Conservation (phyloP, 2,888 invertebrate species). For the Chaetoderma sp. region DNA sequence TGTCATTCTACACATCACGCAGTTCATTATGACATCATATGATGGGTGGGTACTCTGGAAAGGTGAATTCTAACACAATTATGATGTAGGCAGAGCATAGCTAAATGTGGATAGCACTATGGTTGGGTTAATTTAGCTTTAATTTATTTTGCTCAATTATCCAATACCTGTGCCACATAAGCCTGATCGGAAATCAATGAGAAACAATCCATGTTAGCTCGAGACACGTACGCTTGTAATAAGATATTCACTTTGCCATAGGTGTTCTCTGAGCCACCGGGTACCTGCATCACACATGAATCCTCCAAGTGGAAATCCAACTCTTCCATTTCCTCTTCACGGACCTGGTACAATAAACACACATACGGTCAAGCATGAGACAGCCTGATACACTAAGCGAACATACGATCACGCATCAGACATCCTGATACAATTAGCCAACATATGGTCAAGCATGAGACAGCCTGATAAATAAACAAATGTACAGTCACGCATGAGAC, state of each 20-base stretch:
- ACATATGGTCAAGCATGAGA: too few species aligned
- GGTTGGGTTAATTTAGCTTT: too few species aligned
- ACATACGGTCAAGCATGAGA: too few species aligned
- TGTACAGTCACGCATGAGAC: too few species aligned
- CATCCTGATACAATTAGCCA: too few species aligned
- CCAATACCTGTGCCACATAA: conserved; percentile 87
- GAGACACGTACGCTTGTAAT: conserved; percentile 84
- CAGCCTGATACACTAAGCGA: too few species aligned
- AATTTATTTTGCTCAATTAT: too few species aligned
- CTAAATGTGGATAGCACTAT: neutral
- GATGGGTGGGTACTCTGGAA: too few species aligned
- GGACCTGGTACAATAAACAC: conserved; percentile 73
- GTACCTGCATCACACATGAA: conserved; percentile 82
- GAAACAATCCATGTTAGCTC: conserved; percentile 83
- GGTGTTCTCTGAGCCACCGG: conserved; percentile 87
- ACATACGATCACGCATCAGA: too few species aligned
- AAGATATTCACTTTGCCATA: conserved; percentile 89
- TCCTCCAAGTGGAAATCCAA: conserved; percentile 81
- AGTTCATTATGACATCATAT: too few species aligned
- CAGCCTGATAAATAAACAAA: neutral
- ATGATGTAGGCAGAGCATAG: neutral
- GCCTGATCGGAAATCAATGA: conserved; percentile 89
- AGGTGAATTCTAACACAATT: too few species aligned
- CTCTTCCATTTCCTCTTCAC: conserved; percentile 95
- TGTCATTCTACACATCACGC: too few species aligned